These are phyloP conservation scores for Alloscopus bannaensis DNA, from an alignment of 2,888 invertebrate genomes.

Conservation along the genomic window DNA sequence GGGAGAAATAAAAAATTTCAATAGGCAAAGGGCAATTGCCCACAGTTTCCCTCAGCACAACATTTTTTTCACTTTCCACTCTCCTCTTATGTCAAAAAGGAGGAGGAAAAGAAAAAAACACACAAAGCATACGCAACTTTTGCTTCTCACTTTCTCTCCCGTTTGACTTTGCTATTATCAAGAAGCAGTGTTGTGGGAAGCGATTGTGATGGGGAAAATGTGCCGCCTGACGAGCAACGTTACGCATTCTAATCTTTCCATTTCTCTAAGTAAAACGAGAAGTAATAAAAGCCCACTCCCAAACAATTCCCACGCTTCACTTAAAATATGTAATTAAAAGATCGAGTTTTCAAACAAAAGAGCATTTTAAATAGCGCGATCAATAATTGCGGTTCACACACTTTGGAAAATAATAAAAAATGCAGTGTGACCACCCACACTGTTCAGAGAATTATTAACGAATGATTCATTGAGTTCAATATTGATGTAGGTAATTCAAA, in stretches of 20 bases:
- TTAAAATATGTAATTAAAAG: too few relatives aligned
- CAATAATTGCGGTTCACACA: too few relatives aligned
- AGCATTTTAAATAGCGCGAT: too few relatives aligned
- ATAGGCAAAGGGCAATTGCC: conserved; percentile 54
- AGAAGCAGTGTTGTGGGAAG: conserved; percentile 24
- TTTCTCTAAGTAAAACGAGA: conserved; percentile 24
- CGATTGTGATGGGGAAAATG: conserved; percentile 51
- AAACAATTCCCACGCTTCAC: too few relatives aligned
- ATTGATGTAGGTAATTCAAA: too few relatives aligned
- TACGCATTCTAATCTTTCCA: conserved; percentile 58
- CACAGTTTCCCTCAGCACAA: conserved; percentile 40
- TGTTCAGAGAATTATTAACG: too few relatives aligned
- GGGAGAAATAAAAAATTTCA: conserved; percentile 48
- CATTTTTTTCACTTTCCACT: conserved; percentile 23
- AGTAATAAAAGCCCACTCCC: conserved; percentile 22
- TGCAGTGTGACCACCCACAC: too few relatives aligned
- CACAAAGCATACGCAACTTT: not conserved
- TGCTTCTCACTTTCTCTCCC: conserved; percentile 6
- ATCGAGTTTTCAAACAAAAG: too few relatives aligned
- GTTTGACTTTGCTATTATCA: conserved; percentile 13
- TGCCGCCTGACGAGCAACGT: conserved; percentile 51
- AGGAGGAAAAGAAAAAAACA: conserved; percentile 28
- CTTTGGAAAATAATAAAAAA: too few relatives aligned
- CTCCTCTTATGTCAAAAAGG: conserved; percentile 13
- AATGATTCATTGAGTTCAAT: too few relatives aligned